phyloP scores from a whole-genome alignment of 2,888 invertebrate genomes.

The Anoncus sp. region DNA sequence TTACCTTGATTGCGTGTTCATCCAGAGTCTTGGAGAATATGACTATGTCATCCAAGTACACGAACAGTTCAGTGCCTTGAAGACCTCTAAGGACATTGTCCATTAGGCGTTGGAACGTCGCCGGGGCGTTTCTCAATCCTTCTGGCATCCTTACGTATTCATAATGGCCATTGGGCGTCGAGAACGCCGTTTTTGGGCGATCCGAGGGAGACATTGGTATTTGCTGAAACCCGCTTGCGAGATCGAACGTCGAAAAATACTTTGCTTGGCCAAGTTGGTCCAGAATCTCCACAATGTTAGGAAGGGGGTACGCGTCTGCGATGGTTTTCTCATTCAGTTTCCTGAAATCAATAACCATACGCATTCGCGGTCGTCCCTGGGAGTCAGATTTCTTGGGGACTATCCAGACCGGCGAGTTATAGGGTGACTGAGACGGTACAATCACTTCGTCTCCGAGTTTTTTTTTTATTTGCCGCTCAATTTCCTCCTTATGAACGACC shows the following conservation, averaged over 20 bases:
- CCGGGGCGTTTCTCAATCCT: too few relatives aligned
- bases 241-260: too few relatives aligned
- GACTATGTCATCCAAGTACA: too few relatives aligned
- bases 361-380: neutral
- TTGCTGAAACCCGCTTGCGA: neutral
- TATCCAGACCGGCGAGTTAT: too few relatives aligned
- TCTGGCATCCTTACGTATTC: neutral
- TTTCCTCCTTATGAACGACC: too few relatives aligned
- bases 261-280: neutral
- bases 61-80: too few relatives aligned
- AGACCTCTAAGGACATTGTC: conserved; percentile 45
- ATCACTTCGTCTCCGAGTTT: too few relatives aligned
- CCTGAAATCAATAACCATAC: too few relatives aligned
- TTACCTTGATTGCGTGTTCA: conserved; percentile 23
- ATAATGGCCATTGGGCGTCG: neutral
- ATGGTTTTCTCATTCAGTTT: conserved; percentile 50
- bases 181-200: neutral
- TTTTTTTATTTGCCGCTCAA: too few relatives aligned
- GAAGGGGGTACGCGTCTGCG: neutral
- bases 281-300: neutral
- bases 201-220: too few relatives aligned
- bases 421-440: too few relatives aligned
- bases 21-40: conserved; percentile 21
- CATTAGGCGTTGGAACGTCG: neutral
- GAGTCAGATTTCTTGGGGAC: too few relatives aligned